Evolutionary conservation across 2,113 vertebrate genomes (phyloP).

Genomic region (Butorides virescens): DNA sequence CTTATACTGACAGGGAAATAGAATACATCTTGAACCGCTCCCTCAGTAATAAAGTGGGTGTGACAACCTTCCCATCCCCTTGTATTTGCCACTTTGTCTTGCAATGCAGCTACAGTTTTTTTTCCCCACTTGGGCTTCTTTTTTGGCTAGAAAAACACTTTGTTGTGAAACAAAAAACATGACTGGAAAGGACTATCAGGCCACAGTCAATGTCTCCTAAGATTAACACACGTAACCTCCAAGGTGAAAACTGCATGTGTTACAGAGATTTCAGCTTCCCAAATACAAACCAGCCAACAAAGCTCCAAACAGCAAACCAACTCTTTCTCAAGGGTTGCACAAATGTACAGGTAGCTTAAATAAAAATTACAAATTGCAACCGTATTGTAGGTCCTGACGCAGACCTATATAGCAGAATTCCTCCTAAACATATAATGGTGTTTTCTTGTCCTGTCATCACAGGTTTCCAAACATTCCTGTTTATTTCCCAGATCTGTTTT

Average conservation of each 20-base stretch:
- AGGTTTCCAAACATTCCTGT: neutral
- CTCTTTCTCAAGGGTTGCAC: neutral
- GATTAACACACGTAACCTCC: neutral
- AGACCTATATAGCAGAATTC: neutral
- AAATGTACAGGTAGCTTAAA: neutral
- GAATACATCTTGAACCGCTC: neutral
- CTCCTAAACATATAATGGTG: neutral
- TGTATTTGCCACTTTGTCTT: neutral
- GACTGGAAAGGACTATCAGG: neutral
- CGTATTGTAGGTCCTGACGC: neutral
- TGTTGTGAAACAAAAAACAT: neutral
- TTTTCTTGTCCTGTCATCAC: neutral
- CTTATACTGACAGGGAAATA: neutral
- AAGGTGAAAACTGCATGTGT: neutral
- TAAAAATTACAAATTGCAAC: neutral
- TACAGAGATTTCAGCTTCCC: neutral
- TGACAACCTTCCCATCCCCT: neutral
- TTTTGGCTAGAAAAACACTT: neutral
- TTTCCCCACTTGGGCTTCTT: neutral
- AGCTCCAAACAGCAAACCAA: neutral
- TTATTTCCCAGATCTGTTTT: neutral
- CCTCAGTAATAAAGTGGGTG: neutral
- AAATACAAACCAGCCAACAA: neutral
- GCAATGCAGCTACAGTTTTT: neutral
- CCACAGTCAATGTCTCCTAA: neutral